Percentiles rank a stretch among this genome's conserved stretches.
These are phyloP conservation scores for Emydura subglobosa DNA, from an alignment of 2,113 vertebrate species.

Conservation along the genomic window DNA sequence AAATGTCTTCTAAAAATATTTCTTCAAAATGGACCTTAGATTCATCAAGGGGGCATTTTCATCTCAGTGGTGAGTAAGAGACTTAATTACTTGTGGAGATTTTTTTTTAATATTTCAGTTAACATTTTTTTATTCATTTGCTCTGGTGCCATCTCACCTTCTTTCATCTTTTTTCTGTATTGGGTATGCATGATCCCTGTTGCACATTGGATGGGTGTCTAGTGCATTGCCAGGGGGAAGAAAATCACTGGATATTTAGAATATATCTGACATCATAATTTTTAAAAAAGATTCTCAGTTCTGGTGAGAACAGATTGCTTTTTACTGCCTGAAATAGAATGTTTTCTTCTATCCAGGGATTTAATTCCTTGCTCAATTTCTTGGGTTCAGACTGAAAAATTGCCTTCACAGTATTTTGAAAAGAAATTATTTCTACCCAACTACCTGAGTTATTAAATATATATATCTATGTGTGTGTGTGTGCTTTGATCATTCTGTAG, in stretches of 20 bases:
- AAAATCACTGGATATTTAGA: no score
- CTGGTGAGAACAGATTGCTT: neutral
- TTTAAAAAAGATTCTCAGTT: neutral
- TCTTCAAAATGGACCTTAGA: neutral
- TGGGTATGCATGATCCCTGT: no score
- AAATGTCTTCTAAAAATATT: no score
- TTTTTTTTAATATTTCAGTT: no score
- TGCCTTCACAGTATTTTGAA: constrained; percentile 15
- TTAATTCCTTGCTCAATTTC: constrained; percentile 7
- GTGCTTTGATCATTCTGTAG: constrained; percentile 39
- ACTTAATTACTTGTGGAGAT: no score
- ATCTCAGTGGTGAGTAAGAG: no score
- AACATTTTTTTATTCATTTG: no score
- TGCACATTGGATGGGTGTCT: no score
- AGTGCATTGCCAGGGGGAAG: neutral
- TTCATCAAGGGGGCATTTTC: neutral
- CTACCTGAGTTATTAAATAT: constrained; percentile 19
- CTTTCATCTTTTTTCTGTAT: no score
- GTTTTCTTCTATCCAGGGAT: neutral
- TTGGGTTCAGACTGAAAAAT: neutral
- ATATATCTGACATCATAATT: no score
- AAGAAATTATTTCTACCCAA: constrained; percentile 17
- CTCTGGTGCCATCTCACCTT: no score
- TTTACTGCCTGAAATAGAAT: neutral
- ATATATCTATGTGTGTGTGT: neutral